Conservation (phyloP, 2,888 invertebrate genomes). For the Lasioglossum oenotherae region DNA sequence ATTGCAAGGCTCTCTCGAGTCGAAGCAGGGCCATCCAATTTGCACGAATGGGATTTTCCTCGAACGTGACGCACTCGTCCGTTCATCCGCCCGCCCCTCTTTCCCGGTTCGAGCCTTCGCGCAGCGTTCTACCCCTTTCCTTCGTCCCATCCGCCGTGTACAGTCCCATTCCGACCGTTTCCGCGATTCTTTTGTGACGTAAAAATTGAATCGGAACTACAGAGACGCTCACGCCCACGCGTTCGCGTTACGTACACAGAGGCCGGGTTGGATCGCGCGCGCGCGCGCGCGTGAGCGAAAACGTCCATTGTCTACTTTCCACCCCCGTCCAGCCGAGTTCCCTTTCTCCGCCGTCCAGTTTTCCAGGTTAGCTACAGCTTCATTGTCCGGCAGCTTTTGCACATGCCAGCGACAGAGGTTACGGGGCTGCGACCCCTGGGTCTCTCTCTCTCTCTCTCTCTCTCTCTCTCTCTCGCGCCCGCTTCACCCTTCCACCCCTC, state of each 20-base stretch:
- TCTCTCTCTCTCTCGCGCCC: background rate
- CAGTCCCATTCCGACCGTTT: slow-evolving; percentile 52
- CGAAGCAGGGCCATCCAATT: slow-evolving; percentile 80
- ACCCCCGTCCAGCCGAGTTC: slow-evolving; percentile 35
- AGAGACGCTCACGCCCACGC: slow-evolving; percentile 20
- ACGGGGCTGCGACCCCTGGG: slow-evolving; percentile 30
- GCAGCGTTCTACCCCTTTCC: slow-evolving; percentile 35
- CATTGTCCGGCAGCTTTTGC: slow-evolving; percentile 58
- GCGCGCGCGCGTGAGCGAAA: background rate
- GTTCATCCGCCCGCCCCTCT: slow-evolving; percentile 1
- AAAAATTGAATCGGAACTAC: slow-evolving; percentile 69
- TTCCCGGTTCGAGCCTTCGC: slow-evolving; percentile 22
- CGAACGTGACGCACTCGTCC: slow-evolving; percentile 70
- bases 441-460: too few relatives aligned
- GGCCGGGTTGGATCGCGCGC: background rate
- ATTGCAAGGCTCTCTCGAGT: slow-evolving; percentile 77
- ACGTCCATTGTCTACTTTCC: slow-evolving; percentile 23
- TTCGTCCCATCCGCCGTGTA: slow-evolving; percentile 38
- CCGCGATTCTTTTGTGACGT: slow-evolving; percentile 67
- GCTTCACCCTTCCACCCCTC: background rate
- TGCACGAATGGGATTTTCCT: slow-evolving; percentile 79
- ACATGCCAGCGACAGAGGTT: slow-evolving; percentile 52
- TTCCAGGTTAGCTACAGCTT: slow-evolving; percentile 58
- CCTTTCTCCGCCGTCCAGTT: slow-evolving; percentile 40
- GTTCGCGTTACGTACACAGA: slow-evolving; percentile 7